Conservation (phyloP, 2,797 vertebrate genomes). For the Fundulus diaphanus region DNA sequence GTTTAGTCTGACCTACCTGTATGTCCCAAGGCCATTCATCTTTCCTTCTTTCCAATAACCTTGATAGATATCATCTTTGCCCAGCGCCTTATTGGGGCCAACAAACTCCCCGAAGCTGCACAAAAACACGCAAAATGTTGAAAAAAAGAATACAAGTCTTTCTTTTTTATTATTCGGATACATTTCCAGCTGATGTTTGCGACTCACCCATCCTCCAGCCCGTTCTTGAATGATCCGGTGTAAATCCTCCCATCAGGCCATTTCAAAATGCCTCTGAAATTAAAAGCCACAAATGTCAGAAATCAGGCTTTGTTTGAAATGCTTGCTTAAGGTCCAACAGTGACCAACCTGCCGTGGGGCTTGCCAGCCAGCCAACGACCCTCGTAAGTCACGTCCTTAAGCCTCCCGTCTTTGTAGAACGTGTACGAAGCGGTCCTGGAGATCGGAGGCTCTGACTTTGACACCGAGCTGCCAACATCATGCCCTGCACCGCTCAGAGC, state of each 20-base stretch:
- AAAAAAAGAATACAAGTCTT: no score
- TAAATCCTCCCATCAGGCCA: constrained; percentile 94
- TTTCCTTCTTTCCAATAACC: constrained; percentile 96
- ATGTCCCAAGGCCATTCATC: constrained; percentile 94
- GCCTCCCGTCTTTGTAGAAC: constrained; percentile 93
- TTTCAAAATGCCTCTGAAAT: constrained; percentile 88
- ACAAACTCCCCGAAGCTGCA: constrained; percentile 90
- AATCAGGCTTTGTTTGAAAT: background rate
- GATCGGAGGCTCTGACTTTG: constrained; percentile 88
- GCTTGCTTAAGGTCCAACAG: accelerated
- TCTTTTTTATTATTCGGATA: background rate
- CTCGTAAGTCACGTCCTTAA: constrained; percentile 92
- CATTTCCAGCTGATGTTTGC: background rate
- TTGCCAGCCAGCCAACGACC: constrained; percentile 94
- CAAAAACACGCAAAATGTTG: background rate
- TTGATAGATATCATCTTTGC: constrained; percentile 90
- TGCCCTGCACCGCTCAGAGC: constrained; percentile 82
- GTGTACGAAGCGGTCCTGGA: constrained; percentile 93
- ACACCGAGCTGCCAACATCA: constrained; percentile 73
- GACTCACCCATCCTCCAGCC: constrained; percentile 93
- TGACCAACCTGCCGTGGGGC: constrained; percentile 91
- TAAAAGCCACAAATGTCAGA: background rate
- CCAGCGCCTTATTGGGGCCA: constrained; percentile 86
- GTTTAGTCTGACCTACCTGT: constrained; percentile 78
- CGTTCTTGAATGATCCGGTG: constrained; percentile 90